Base-by-base conservation (phyloP, 2,888 invertebrate species). In the Drosophila suboccidentalis region DNA sequence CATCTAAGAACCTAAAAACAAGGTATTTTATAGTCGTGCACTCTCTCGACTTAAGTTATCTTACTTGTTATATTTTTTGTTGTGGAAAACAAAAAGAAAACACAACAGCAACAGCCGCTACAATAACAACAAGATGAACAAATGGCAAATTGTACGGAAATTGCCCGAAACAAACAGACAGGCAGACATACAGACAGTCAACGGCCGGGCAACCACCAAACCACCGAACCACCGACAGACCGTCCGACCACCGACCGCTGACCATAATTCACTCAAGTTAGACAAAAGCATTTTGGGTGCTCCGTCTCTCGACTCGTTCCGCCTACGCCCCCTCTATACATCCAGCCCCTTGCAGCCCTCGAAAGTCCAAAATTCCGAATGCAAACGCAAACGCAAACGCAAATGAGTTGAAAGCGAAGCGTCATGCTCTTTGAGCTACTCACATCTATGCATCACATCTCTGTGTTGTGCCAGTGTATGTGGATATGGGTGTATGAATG, bases 191-290 rank as follows among this genome's bases (percentile, higher is more conserved):
- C 8, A 29, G 29, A 29, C 59, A 47, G 44, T 9, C 26, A 63
- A 57, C 60, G 36, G 46, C 15, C 57, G 57, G 46, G 26, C 46
- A 55, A 55, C 55, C 55, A 46, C 54, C 41, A 29, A 26, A 61
- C 26, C 6, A 26, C 79, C 76, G 68, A 79, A 19, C 19, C 19
- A 19, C 26, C 26, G 26, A 26, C 26, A 26, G 26, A 26, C 26
- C 41, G 32, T 34, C 53, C 39, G 41, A 61, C 26, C 6, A 26
- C 79, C 76, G 68, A 79, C 84, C 84, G 73, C 78, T 75, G 85
- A 84, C 86, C 87, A 86, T 86, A 86, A 86, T 86, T 86, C 86
- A 86, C 86, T 86, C 85, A 87, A 87, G 72, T 87, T 85, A 79
- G 87, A 86, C 86, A 86, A 86, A 86, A 87, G 85, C 85, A 87